A percentile compares a stretch with the other conserved stretches of the same genome.
Conservation (phyloP, 2,113 vertebrate genomes). For the Gobiocypris rarus region DNA sequence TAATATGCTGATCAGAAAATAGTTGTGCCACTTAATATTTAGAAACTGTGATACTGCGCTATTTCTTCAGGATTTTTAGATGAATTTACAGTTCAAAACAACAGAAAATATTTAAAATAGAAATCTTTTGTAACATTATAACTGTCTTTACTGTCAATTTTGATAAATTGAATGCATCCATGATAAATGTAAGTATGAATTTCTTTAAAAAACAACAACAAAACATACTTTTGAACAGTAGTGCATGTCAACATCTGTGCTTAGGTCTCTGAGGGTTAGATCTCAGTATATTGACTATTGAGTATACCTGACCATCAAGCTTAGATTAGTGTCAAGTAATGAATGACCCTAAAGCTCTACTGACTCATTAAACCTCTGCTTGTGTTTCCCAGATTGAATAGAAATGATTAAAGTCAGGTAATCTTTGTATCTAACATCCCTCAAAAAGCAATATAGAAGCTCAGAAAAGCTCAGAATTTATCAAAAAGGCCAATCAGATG, state of each 20-base stretch:
- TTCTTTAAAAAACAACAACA: neutral
- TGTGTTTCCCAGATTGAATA: neutral
- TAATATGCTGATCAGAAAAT: neutral
- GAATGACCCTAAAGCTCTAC: neutral
- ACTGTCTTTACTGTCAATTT: neutral
- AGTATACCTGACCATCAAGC: neutral
- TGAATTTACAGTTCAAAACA: neutral
- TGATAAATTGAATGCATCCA: neutral
- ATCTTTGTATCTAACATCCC: neutral
- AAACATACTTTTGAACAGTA: too few relatives aligned
- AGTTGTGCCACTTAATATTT: neutral
- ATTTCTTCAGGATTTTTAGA: neutral
- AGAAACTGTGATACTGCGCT: neutral
- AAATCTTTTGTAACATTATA: neutral
- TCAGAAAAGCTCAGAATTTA: neutral
- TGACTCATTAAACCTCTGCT: conserved; percentile 1
- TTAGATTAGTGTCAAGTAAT: neutral
- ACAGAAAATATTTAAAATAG: neutral
- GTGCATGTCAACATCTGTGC: neutral
- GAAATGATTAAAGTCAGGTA: neutral
- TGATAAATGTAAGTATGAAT: neutral
- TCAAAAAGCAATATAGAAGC: neutral
- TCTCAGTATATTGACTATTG: neutral
- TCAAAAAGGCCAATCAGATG: neutral
- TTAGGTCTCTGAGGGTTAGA: neutral